Conservation (phyloP, 2,113 vertebrate genomes). For the Ascaphus truei region DNA sequence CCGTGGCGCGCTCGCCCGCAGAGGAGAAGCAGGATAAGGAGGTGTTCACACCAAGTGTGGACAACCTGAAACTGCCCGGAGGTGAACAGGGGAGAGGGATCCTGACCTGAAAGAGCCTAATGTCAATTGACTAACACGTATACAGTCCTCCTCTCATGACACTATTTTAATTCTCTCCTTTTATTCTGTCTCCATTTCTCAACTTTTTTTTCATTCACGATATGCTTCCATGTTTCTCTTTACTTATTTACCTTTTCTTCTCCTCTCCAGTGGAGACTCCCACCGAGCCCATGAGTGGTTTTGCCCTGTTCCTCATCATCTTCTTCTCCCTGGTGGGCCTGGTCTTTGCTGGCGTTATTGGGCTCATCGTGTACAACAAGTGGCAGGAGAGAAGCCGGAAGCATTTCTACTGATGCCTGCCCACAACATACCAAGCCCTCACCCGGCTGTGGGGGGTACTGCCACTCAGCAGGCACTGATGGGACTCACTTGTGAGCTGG, state of each 20-base stretch:
- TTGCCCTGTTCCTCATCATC: slow-evolving; percentile 83
- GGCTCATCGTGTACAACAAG: slow-evolving; percentile 85
- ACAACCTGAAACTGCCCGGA: slow-evolving; percentile 80
- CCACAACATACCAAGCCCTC: too few relatives aligned
- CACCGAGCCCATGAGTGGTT: slow-evolving; percentile 72
- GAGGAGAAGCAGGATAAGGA: slow-evolving; percentile 77
- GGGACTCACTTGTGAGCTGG: neutral
- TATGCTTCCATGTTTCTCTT: neutral
- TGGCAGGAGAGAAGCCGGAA: slow-evolving; percentile 91
- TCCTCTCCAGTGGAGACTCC: slow-evolving; percentile 46
- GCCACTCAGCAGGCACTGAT: neutral
- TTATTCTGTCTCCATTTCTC: neutral
- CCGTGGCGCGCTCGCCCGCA: slow-evolving; percentile 74
- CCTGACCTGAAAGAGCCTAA: too few relatives aligned
- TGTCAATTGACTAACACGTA: too few relatives aligned
- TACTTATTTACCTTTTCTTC: neutral
- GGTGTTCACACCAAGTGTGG: slow-evolving; percentile 83
- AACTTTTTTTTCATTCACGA: too few relatives aligned
- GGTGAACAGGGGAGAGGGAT: slow-evolving; percentile 49
- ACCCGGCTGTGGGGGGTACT: too few relatives aligned
- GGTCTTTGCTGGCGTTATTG: slow-evolving; percentile 83
- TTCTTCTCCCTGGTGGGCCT: slow-evolving; percentile 87
- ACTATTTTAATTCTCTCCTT: too few relatives aligned
- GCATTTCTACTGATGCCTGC: slow-evolving; percentile 81
- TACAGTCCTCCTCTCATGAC: too few relatives aligned